phyloP scores from a whole-genome alignment of 2,888 invertebrate species.

The Agonopterix alstromeriana region DNA sequence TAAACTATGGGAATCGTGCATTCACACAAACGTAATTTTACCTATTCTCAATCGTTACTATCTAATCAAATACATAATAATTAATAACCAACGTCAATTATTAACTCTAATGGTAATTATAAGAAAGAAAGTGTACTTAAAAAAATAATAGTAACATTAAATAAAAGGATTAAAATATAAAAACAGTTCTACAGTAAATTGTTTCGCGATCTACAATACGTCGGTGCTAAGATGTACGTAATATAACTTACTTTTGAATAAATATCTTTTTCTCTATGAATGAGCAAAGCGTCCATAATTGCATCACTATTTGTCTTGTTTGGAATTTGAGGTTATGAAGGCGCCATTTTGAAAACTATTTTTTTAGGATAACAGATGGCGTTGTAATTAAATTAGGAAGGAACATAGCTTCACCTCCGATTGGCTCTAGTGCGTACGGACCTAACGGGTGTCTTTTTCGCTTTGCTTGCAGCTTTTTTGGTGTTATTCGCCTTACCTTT shows the following conservation, averaged over 20 bases:
- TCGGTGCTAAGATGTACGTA: constrained; percentile 2
- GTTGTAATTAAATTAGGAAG: constrained; percentile 3
- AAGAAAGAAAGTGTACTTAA: constrained; percentile 53
- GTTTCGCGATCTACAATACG: no score
- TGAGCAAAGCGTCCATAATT: constrained; percentile 44
- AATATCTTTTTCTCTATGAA: constrained; percentile 18
- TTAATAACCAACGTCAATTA: constrained; percentile 18
- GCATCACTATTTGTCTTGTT: constrained; percentile 52
- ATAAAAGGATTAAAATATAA: constrained; percentile 52
- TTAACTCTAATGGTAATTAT: constrained; percentile 13
- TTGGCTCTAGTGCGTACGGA: constrained; percentile 38
- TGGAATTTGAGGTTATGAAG: constrained; percentile 40
- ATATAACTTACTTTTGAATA: constrained; percentile 40
- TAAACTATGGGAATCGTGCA: neutral
- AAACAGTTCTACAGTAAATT: constrained; percentile 27
- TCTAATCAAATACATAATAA: constrained; percentile 42
- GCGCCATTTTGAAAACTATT: neutral
- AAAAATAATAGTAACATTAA: constrained; percentile 71
- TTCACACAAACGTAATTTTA: constrained; percentile 6
- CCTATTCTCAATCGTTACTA: constrained; percentile 12
- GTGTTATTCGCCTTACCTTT: constrained; percentile 18
- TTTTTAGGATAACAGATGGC: constrained; percentile 21
- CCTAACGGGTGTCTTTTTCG: constrained; percentile 34
- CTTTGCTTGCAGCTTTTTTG: constrained; percentile 17
- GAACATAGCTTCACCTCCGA: constrained; percentile 43